Percentiles rank a stretch among this genome's conserved stretches.
Evolutionary conservation across 2,888 invertebrate genomes (phyloP).

Genomic region (Polia nebulosa): DNA sequence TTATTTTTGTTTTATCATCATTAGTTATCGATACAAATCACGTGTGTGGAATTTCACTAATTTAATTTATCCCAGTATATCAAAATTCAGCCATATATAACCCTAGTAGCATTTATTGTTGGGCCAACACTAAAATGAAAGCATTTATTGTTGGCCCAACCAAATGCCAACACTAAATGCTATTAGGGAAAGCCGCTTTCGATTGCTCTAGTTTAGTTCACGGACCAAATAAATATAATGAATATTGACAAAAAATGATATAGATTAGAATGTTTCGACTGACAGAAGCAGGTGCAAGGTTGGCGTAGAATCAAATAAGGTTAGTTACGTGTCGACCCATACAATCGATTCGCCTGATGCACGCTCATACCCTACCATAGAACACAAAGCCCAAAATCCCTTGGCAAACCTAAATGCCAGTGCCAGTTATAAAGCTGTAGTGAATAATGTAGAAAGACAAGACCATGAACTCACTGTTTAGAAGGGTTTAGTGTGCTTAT

Average conservation of each 20-base stretch:
- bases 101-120: too few species aligned
- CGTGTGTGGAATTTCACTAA: too few species aligned
- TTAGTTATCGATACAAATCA: too few species aligned
- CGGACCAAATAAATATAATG: neutral
- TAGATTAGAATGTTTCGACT: slow-evolving; percentile 61
- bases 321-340: slow-evolving; percentile 72
- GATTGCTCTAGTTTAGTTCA: slow-evolving; percentile 27
- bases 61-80: too few species aligned
- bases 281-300: slow-evolving; percentile 74
- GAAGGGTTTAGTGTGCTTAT: slow-evolving; percentile 71
- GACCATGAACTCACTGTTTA: slow-evolving; percentile 77
- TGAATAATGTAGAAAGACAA: slow-evolving; percentile 67
- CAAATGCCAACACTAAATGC: too few species aligned
- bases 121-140: too few species aligned
- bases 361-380: slow-evolving; percentile 41
- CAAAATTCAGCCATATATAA: too few species aligned
- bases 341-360: slow-evolving; percentile 64
- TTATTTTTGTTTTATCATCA: too few species aligned
- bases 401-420: slow-evolving; percentile 67
- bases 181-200: neutral
- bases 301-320: slow-evolving; percentile 67
- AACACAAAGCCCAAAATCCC: slow-evolving; percentile 47
- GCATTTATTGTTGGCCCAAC: too few species aligned
- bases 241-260: slow-evolving; percentile 48
- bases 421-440: slow-evolving; percentile 65